Percentiles rank a stretch among this genome's conserved stretches.
These are phyloP conservation scores for Oedothorax gibbosus DNA, from an alignment of 1,140 invertebrate species.

Conservation along the genomic window DNA sequence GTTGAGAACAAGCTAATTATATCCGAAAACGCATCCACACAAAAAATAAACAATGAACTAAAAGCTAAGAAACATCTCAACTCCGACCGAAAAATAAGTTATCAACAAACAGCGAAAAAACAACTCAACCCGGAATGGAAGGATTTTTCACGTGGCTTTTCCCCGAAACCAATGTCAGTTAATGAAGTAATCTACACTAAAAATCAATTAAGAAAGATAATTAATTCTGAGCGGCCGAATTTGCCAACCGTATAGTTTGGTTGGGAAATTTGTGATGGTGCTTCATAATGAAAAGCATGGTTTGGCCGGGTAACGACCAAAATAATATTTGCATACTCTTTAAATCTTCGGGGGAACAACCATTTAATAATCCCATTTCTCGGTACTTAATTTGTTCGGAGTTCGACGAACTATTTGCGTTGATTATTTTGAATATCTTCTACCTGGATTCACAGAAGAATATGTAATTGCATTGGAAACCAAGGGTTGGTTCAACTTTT, in stretches of 20 bases:
- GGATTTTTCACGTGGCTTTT: slow-evolving; percentile 31
- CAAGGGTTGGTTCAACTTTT: no score
- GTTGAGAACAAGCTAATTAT: slow-evolving; percentile 22
- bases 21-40: slow-evolving; percentile 14
- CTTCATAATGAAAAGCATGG: neutral
- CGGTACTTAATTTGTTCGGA: no score
- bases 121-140: neutral
- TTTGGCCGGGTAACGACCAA: neutral
- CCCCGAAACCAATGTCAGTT: neutral
- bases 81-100: neutral
- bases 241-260: slow-evolving; percentile 36
- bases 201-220: slow-evolving; percentile 53
- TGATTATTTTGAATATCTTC: no score
- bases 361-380: no score
- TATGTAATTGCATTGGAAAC: no score
- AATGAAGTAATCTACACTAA: slow-evolving; percentile 57
- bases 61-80: neutral
- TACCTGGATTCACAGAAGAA: no score
- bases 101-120: neutral
- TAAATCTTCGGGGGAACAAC: no score
- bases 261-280: neutral
- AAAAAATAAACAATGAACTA: neutral
- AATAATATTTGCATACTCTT: slow-evolving; percentile 36
- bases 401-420: no score
- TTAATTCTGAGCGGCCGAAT: slow-evolving; percentile 42